phyloP scores from a whole-genome alignment of 2,888 invertebrate species.

The Meliscaeva auricollis region DNA sequence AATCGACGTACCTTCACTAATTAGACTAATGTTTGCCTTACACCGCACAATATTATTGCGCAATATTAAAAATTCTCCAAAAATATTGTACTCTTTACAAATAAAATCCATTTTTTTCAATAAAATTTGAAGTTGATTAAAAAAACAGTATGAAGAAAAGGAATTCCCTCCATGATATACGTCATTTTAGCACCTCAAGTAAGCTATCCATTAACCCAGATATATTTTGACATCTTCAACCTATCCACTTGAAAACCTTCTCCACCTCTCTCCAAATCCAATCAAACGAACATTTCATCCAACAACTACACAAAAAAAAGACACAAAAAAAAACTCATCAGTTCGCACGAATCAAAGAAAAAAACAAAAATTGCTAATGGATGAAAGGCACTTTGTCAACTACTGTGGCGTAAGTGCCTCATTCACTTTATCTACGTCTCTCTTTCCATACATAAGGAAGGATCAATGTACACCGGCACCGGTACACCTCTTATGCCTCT shows the following conservation, averaged over 20 bases:
- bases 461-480: constrained; percentile 35
- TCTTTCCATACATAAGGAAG: neutral
- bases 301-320: neutral
- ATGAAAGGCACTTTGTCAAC: constrained; percentile 73
- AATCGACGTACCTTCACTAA: no score
- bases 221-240: constrained; percentile 11
- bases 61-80: no score
- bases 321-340: constrained; percentile 24
- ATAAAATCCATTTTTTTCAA: no score
- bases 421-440: constrained; percentile 29
- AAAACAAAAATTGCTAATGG: constrained; percentile 53
- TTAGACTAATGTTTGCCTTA: no score
- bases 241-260: constrained; percentile 4
- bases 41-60: no score
- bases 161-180: neutral
- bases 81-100: no score
- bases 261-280: constrained; percentile 26
- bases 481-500: neutral
- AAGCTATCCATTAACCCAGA: constrained; percentile 20
- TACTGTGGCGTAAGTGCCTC: constrained; percentile 53
- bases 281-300: constrained; percentile 51
- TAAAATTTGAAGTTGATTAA: no score
- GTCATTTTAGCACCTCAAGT: neutral
- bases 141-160: no score
- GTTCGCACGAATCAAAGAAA: constrained; percentile 22